These are phyloP conservation scores for Bilobella aurantiaca DNA, from an alignment of 1,140 invertebrate species.

Conservation along the genomic window DNA sequence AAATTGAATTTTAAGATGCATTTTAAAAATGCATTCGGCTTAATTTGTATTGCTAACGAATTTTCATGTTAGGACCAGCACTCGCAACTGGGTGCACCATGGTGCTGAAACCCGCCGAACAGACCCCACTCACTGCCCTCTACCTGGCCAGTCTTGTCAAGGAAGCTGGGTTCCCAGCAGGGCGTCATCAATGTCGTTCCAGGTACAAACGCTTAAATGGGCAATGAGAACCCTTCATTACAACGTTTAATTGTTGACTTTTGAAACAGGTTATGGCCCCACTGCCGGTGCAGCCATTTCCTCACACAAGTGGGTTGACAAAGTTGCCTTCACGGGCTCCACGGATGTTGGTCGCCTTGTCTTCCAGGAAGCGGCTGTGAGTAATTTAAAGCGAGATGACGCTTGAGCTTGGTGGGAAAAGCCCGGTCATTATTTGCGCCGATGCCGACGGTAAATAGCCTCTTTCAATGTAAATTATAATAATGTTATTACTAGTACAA, in stretches of 20 bases:
- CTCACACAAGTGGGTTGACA: conserved; percentile 64
- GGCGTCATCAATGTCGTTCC: conserved; percentile 77
- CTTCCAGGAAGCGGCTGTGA: conserved; percentile 20
- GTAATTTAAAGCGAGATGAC: conserved; percentile 19
- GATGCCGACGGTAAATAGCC: conserved; percentile 1
- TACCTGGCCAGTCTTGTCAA: conserved; percentile 65
- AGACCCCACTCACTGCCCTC: conserved; percentile 80
- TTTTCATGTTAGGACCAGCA: conserved; percentile 49
- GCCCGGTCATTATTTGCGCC: conserved; percentile 3
- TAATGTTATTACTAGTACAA: not conserved
- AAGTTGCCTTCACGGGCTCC: conserved; percentile 81
- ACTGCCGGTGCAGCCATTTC: conserved; percentile 70
- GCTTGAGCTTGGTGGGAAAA: conserved; percentile 7
- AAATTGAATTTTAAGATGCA: not conserved
- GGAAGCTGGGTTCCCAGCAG: conserved; percentile 77
- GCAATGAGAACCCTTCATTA: not conserved
- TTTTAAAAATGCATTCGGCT: not conserved
- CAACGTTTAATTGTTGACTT: not conserved
- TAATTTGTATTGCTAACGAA: not conserved
- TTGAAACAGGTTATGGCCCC: conserved; percentile 55
- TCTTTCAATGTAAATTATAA: not conserved
- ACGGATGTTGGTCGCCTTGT: conserved; percentile 45
- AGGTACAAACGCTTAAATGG: conserved; percentile 36
- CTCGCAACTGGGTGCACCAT: conserved; percentile 72
- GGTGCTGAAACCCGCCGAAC: conserved; percentile 65